Evolutionary conservation across 2,888 invertebrate species (phyloP).

Genomic region (Morpho helenor): DNA sequence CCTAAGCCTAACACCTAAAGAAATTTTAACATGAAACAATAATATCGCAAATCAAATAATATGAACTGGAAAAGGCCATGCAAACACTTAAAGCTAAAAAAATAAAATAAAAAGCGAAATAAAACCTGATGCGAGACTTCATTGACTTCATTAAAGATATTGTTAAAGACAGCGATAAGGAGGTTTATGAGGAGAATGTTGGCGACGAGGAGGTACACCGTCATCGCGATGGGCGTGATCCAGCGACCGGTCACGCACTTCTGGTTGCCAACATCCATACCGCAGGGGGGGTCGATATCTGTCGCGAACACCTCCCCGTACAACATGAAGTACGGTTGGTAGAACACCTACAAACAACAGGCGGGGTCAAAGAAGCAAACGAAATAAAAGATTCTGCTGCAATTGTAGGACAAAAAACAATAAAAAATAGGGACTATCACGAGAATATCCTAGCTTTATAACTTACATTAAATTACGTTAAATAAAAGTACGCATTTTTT

Average conservation of each 20-base stretch:
- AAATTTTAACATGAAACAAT: no score
- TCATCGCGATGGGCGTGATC: slow-evolving; percentile 97
- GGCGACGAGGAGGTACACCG: slow-evolving; percentile 96
- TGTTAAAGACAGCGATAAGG: slow-evolving; percentile 99
- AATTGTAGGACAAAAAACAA: no score
- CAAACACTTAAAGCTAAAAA: slow-evolving; percentile 6
- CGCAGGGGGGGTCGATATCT: slow-evolving; percentile 95
- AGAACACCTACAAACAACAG: slow-evolving; percentile 86
- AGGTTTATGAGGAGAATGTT: slow-evolving; percentile 98
- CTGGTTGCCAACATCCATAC: slow-evolving; percentile 82
- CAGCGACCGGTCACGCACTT: slow-evolving; percentile 92
- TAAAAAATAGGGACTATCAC: no score
- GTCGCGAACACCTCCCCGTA: slow-evolving; percentile 99
- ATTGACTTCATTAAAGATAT: slow-evolving; percentile 96
- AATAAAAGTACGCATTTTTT: no score
- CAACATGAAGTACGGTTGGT: slow-evolving; percentile 99
- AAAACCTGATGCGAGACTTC: slow-evolving; percentile 96
- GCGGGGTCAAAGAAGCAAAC: slow-evolving; percentile 41
- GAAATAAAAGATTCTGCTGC: slow-evolving; percentile 11
- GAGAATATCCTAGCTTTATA: no score
- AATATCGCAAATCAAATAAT: no score
- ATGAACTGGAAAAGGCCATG: neutral
- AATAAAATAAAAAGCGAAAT: slow-evolving; percentile 44
- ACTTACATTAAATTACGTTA: no score
- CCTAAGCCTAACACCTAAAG: no score